Conservation (phyloP, 2,797 vertebrate genomes). For the Salarias fasciatus region DNA sequence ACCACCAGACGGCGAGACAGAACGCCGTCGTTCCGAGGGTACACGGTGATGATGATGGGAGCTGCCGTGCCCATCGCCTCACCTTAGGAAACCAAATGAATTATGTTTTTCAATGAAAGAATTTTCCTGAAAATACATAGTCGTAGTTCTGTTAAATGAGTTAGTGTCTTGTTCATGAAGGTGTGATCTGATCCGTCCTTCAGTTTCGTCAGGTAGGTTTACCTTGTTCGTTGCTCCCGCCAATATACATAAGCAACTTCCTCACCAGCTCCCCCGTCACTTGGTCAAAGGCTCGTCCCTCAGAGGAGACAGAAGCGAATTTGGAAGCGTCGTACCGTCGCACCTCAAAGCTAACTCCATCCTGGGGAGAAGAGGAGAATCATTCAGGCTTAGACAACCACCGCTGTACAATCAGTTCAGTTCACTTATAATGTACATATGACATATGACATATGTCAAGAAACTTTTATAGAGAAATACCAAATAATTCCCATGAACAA, state of each 20-base stretch:
- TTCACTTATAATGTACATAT: too few species aligned
- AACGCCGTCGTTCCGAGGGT: conserved; percentile 86
- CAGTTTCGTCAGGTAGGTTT: conserved; percentile 33
- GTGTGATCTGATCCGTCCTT: too few species aligned
- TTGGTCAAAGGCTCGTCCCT: conserved; percentile 89
- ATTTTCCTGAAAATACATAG: too few species aligned
- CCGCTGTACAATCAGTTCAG: conserved; percentile 4
- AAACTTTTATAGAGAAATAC: too few species aligned
- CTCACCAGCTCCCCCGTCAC: conserved; percentile 87
- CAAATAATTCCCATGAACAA: too few species aligned
- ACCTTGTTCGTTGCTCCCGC: conserved; percentile 91
- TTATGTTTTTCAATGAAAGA: too few species aligned
- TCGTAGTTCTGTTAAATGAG: too few species aligned
- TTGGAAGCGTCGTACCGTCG: conserved; percentile 84
- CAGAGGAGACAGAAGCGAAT: conserved; percentile 85
- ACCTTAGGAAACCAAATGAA: conserved; percentile 63
- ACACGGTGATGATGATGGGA: conserved; percentile 89
- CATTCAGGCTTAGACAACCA: background rate
- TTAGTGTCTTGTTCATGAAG: too few species aligned
- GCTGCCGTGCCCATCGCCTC: conserved; percentile 90
- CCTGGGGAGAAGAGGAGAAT: conserved; percentile 69
- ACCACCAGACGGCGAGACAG: conserved; percentile 88
- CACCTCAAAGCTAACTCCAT: conserved; percentile 89
- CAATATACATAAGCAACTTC: conserved; percentile 91
- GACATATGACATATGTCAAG: too few species aligned